Evolutionary conservation across 2,113 vertebrate species (phyloP).

Genomic region (Protobothrops mucrosquamatus): DNA sequence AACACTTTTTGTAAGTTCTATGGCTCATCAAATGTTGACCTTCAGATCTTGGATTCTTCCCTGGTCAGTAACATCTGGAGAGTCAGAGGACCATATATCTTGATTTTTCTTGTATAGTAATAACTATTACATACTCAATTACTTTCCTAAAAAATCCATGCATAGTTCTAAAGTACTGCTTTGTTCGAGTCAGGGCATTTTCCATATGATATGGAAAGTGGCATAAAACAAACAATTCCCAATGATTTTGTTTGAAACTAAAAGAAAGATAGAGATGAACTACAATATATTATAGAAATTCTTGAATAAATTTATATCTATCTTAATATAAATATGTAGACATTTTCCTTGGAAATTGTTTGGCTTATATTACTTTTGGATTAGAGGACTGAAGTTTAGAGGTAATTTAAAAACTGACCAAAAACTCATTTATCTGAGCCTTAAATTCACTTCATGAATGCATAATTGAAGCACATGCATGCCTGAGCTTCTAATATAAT

Average conservation of each 20-base stretch:
- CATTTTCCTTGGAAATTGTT: neutral
- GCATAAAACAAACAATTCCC: neutral
- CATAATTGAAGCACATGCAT: slow-evolving; percentile 7
- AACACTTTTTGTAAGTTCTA: neutral
- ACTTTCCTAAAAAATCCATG: neutral
- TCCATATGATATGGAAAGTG: neutral
- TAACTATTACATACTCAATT: neutral
- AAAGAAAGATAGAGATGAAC: neutral
- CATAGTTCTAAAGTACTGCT: neutral
- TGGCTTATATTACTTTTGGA: neutral
- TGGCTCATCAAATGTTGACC: neutral
- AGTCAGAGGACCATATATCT: neutral
- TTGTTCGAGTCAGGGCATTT: neutral
- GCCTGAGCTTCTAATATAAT: slow-evolving; percentile 21
- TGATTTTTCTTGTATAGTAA: neutral
- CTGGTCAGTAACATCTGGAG: neutral
- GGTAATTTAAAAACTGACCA: slow-evolving; percentile 4
- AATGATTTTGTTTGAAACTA: neutral
- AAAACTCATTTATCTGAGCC: slow-evolving; percentile 34
- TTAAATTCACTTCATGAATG: slow-evolving; percentile 20
- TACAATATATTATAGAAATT: neutral
- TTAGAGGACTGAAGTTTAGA: neutral
- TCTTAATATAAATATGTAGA: neutral
- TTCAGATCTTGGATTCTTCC: neutral
- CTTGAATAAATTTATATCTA: neutral